Conservation (phyloP, 2,888 invertebrate species). For the Papilio gigon region DNA sequence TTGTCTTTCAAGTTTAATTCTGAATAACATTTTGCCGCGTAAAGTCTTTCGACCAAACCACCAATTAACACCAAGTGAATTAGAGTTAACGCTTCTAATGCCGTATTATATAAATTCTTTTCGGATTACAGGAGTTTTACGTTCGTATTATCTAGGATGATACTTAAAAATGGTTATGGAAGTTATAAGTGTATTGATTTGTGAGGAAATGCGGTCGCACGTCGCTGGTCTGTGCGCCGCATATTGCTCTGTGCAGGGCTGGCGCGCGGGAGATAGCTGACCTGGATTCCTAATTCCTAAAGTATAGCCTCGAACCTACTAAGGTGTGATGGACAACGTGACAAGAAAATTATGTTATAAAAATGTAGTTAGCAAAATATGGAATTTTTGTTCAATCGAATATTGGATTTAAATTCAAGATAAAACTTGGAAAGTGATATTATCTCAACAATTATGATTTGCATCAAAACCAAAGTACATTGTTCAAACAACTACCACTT, state of each 20-base stretch:
- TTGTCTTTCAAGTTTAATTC: not conserved
- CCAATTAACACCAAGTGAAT: too few relatives aligned
- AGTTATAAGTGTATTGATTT: slow-evolving; percentile 10
- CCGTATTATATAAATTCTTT: too few relatives aligned
- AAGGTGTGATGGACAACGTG: not conserved
- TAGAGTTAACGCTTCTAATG: too few relatives aligned
- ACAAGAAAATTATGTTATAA: not conserved
- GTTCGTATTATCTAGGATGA: not conserved
- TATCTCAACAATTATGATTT: too few relatives aligned
- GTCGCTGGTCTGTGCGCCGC: not conserved
- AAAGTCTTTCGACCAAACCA: too few relatives aligned
- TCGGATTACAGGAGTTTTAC: not conserved
- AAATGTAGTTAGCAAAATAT: too few relatives aligned
- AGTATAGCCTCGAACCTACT: not conserved
- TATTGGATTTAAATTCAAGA: too few relatives aligned
- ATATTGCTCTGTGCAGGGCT: not conserved
- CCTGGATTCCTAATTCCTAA: slow-evolving; percentile 14
- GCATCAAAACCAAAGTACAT: too few relatives aligned
- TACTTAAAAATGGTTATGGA: not conserved
- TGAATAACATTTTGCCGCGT: not conserved
- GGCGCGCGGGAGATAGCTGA: slow-evolving; percentile 13
- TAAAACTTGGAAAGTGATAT: too few relatives aligned
- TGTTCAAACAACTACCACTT: too few relatives aligned
- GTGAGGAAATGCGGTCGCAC: slow-evolving; percentile 21
- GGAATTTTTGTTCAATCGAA: too few relatives aligned